These are phyloP conservation scores for Nephila pilipes DNA, from an alignment of 1,140 invertebrate genomes.

Conservation along the genomic window DNA sequence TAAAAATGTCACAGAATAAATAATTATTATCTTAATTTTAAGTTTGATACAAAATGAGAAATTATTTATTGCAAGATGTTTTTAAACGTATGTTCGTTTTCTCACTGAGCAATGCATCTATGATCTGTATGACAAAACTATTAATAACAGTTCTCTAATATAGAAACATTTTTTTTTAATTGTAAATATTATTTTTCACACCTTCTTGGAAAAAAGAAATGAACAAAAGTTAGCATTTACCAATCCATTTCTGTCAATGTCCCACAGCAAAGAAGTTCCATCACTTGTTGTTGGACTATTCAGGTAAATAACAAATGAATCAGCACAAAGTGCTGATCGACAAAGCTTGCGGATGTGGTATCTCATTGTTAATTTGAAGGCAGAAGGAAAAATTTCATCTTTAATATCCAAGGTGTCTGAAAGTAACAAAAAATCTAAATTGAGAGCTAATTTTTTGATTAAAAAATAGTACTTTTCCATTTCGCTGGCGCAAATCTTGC, in stretches of 20 bases:
- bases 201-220: conserved; percentile 75
- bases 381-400: conserved; percentile 80
- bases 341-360: conserved; percentile 83
- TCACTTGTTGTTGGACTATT: conserved; percentile 83
- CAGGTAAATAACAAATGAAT: conserved; percentile 83
- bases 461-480: too few relatives aligned
- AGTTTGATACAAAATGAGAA: too few relatives aligned
- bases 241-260: conserved; percentile 83
- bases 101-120: too few relatives aligned
- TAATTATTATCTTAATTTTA: too few relatives aligned
- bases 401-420: conserved; percentile 72
- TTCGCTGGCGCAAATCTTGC: too few relatives aligned
- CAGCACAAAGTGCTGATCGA: conserved; percentile 82
- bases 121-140: too few relatives aligned
- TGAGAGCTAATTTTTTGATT: too few relatives aligned
- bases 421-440: background rate
- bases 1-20: too few relatives aligned
- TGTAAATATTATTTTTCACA: background rate
- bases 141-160: too few relatives aligned
- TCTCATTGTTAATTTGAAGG: conserved; percentile 82
- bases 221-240: conserved; percentile 79
- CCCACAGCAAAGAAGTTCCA: conserved; percentile 83
- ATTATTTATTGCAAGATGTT: too few relatives aligned
- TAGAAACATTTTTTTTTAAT: background rate
- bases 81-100: too few relatives aligned